A percentile compares a stretch with the other conserved stretches of the same genome.
phyloP scores from a whole-genome alignment of 2,113 vertebrate genomes.

The Tamias sibiricus region DNA sequence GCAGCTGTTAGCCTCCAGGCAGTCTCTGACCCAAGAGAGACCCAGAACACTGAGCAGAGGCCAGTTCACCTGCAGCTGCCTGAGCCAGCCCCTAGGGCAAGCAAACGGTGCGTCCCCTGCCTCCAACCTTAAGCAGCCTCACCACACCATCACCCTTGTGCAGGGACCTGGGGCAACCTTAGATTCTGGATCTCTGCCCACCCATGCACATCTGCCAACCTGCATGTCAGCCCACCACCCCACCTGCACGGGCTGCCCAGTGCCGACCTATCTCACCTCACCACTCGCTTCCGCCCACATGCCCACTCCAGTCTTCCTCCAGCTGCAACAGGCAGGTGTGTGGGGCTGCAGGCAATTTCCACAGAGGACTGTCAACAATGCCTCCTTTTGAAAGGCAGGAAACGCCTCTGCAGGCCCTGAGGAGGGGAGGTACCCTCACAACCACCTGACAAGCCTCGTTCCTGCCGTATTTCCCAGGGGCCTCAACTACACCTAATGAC shows the following conservation, averaged over 20 bases:
- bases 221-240: not conserved
- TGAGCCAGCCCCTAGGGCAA: not conserved
- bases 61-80: not conserved
- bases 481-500: accelerated
- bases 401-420: not conserved
- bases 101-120: too few relatives aligned
- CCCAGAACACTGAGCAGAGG: too few relatives aligned
- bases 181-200: too few relatives aligned
- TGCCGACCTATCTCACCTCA: not conserved
- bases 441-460: too few relatives aligned
- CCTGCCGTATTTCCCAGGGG: not conserved
- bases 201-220: not conserved
- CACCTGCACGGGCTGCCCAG: too few relatives aligned
- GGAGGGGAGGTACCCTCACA: accelerated
- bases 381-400: not conserved
- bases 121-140: not conserved
- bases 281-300: not conserved
- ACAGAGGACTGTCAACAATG: too few relatives aligned
- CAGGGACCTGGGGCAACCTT: too few relatives aligned
- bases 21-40: too few relatives aligned
- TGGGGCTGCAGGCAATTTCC: not conserved
- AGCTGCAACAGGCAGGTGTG: not conserved
- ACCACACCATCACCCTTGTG: not conserved
- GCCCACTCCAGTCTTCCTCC: not conserved
- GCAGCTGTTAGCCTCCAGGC: too few relatives aligned